phyloP scores from a whole-genome alignment of 2,888 invertebrate genomes.

The Orthosia cruda region DNA sequence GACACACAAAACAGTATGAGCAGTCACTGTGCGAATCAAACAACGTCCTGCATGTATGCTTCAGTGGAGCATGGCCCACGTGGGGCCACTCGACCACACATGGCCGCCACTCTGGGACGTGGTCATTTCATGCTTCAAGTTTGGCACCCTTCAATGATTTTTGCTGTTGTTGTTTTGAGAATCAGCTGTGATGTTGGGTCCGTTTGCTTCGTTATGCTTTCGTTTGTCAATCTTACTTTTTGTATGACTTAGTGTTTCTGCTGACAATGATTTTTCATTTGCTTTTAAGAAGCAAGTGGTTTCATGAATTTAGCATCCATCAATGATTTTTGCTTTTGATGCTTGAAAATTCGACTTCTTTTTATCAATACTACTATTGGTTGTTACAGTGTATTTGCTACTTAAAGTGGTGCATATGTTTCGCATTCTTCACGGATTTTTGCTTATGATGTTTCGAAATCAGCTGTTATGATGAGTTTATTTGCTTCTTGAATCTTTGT shows the following conservation, averaged over 20 bases:
- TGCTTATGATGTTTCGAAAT: slow-evolving; percentile 2
- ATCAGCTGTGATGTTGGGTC: slow-evolving; percentile 10
- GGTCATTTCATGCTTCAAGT: slow-evolving; percentile 56
- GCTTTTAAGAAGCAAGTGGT: no score
- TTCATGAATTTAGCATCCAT: no score
- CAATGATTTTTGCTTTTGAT: no score
- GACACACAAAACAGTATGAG: slow-evolving; percentile 58
- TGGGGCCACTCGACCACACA: slow-evolving; percentile 69
- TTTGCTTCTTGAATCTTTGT: not conserved
- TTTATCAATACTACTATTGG: no score
- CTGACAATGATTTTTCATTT: no score
- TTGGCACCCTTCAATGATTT: slow-evolving; percentile 57
- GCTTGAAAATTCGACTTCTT: no score
- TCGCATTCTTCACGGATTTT: slow-evolving; percentile 55
- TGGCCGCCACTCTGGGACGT: slow-evolving; percentile 34
- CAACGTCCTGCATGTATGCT: slow-evolving; percentile 72
- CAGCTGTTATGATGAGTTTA: slow-evolving; percentile 3
- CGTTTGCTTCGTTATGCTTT: not conserved
- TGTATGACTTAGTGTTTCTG: not conserved
- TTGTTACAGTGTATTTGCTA: no score
- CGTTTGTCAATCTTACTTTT: not conserved
- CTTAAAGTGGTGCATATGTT: slow-evolving; percentile 5
- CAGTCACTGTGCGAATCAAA: slow-evolving; percentile 76
- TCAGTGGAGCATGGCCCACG: slow-evolving; percentile 81
- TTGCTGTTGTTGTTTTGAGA: slow-evolving; percentile 4